Evolutionary conservation across 2,113 vertebrate species (phyloP).

Genomic region (Lagopus muta): DNA sequence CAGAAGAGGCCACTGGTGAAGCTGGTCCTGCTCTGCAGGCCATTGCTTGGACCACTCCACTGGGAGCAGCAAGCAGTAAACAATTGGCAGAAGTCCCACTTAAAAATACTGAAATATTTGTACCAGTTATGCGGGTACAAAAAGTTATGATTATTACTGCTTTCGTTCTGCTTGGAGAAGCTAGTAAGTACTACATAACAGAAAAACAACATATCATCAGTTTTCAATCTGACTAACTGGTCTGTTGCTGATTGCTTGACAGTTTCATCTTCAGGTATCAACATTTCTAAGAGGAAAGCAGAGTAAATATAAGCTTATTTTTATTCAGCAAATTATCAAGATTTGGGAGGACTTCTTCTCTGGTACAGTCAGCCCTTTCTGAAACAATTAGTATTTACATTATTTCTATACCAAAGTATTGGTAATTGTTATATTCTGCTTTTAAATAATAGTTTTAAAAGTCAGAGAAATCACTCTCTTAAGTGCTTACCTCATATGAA

Average conservation of each 20-base stretch:
- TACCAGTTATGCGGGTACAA: background rate
- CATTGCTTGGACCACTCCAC: fast-evolving
- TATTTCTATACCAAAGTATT: background rate
- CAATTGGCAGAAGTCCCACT: background rate
- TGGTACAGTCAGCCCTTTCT: background rate
- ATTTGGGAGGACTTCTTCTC: background rate
- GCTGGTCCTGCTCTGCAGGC: background rate
- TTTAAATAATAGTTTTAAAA: background rate
- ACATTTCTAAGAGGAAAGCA: background rate
- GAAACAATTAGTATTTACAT: background rate
- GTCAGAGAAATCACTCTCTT: background rate
- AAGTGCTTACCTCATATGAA: background rate
- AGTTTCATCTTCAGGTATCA: background rate
- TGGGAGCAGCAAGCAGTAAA: background rate
- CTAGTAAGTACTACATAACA: background rate
- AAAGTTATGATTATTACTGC: fast-evolving
- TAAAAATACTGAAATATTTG: background rate
- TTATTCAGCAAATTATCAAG: background rate
- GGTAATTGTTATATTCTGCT: background rate
- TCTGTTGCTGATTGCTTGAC: background rate
- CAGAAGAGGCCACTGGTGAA: background rate
- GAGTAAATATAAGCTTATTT: background rate
- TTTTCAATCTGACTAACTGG: background rate
- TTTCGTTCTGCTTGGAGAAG: background rate
- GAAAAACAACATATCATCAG: fast-evolving